Conservation (phyloP, 2,113 vertebrate genomes). For the Istiophorus platypterus region DNA sequence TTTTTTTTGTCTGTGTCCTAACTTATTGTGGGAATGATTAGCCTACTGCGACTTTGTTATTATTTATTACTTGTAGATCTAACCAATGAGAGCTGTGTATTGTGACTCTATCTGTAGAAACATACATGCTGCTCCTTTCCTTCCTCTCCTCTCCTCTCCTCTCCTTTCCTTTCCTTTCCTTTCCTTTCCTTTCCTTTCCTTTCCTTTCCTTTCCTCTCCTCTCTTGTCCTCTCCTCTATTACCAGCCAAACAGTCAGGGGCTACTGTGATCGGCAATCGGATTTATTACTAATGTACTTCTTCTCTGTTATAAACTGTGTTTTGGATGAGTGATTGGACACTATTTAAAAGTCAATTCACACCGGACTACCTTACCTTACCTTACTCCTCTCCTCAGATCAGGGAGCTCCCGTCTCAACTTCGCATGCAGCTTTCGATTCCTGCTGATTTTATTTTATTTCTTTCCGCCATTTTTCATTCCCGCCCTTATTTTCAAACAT, state of each 20-base stretch:
- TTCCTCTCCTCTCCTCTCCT: conserved; percentile 14
- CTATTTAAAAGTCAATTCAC: conserved; percentile 56
- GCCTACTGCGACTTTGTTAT: conserved; percentile 46
- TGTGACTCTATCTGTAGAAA: conserved; percentile 58
- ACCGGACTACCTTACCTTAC: conserved; percentile 66
- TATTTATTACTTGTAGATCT: conserved; percentile 73
- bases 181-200: conserved; percentile 1
- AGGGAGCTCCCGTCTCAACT: conserved; percentile 55
- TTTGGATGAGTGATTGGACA: conserved; percentile 42
- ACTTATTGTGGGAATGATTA: conserved; percentile 40
- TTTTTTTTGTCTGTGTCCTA: conserved; percentile 44
- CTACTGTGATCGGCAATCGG: conserved; percentile 79
- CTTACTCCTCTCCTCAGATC: conserved; percentile 53
- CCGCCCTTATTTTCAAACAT: conserved; percentile 24
- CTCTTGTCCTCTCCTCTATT: conserved; percentile 35
- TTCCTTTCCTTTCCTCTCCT: conserved; percentile 20
- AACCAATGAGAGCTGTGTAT: conserved; percentile 64
- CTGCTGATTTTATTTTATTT: conserved; percentile 13
- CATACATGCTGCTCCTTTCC: conserved; percentile 61
- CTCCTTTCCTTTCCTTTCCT: conserved; percentile 29
- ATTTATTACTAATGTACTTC: conserved; percentile 66
- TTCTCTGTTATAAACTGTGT: conserved; percentile 57
- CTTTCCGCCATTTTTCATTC: conserved; percentile 23
- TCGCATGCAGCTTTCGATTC: conserved; percentile 68
- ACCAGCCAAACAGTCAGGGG: conserved; percentile 82